phyloP scores from a whole-genome alignment of 2,113 vertebrate genomes.

The Tragelaphus strepsiceros region DNA sequence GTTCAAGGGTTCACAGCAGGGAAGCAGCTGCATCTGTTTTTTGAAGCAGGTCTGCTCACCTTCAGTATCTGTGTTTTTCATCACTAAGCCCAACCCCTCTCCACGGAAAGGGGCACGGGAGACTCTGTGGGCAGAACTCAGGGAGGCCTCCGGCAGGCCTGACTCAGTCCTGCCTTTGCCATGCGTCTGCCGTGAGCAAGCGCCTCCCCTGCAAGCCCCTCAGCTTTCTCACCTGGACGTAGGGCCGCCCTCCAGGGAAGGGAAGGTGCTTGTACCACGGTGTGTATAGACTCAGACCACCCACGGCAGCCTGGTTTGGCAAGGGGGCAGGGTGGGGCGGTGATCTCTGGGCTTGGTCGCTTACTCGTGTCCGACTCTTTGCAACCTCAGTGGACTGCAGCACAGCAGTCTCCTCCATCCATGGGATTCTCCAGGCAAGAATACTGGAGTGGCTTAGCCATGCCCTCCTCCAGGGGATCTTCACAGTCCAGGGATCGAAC shows the following conservation, averaged over 20 bases:
- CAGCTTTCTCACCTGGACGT: neutral
- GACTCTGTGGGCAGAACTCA: neutral
- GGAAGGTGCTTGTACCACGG: neutral
- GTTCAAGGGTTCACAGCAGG: neutral
- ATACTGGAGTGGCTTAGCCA: neutral
- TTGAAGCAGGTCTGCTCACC: neutral
- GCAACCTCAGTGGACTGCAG: neutral
- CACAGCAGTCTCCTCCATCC: neutral
- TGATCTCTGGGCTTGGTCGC: neutral
- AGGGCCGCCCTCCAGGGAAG: neutral
- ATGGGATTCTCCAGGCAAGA: neutral
- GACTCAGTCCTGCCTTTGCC: neutral
- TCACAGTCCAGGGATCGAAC: neutral
- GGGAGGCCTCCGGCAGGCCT: neutral
- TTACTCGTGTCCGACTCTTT: neutral
- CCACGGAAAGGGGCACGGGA: neutral
- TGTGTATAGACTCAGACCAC: neutral
- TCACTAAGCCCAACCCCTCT: neutral
- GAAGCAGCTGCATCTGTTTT: neutral
- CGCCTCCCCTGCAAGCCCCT: neutral
- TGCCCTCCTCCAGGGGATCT: neutral
- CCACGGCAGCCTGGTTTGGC: neutral
- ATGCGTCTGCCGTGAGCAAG: neutral
- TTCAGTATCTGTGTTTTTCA: neutral
- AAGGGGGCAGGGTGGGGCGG: too few relatives aligned